Evolutionary conservation across 2,113 vertebrate species (phyloP), one percentile per base, ranked within the genome.

Genomic region (Haplochromis vanheusdeni): DNA sequence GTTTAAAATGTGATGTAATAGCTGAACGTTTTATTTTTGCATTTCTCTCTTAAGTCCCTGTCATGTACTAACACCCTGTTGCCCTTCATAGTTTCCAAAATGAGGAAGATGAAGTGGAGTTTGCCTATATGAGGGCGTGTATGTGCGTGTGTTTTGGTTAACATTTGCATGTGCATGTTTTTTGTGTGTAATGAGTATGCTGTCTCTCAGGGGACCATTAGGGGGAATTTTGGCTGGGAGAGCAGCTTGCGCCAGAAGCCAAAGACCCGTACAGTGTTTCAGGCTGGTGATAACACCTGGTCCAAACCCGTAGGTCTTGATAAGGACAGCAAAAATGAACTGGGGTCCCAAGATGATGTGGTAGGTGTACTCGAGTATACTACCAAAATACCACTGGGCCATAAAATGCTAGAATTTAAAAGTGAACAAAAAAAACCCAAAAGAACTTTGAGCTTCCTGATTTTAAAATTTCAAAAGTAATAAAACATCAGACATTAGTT

Each of bases 211-310:
- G 93, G 82, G 81, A 42, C 86, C 88, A 40, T 35, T 94, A 95
- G 96, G 91, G 95, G 96, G 9, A 10, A 89, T 91, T 94, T 14
- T 86, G 95, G 93, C 89, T 94, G 94, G 94, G 94, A 95, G 77
- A 94, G 83, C 92, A 95, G 95, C 87, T 95, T 96, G 80, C 95
- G 96, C 49, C 94, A 96, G 94, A 96, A 92, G 89, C 96, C 96
- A 58, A 92, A 88, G 75, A 90, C 94, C 87, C 95, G 96, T 28
- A 90, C 93, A 73, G 42, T 96, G 88, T 97, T 95, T 95, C 96
- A 97, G 95, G 96, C 96, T 86, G 96, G 95, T 87, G 84, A 56
- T 55, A 89, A 73, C 75, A 87, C 86, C 88, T 92, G 95, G 94
- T 86, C 68, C 87, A 91, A 92, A 79, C 90, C 92, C 60, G 3